Conservation (phyloP, 1,140 invertebrate species). For the Caenorhabditis remanei region DNA sequence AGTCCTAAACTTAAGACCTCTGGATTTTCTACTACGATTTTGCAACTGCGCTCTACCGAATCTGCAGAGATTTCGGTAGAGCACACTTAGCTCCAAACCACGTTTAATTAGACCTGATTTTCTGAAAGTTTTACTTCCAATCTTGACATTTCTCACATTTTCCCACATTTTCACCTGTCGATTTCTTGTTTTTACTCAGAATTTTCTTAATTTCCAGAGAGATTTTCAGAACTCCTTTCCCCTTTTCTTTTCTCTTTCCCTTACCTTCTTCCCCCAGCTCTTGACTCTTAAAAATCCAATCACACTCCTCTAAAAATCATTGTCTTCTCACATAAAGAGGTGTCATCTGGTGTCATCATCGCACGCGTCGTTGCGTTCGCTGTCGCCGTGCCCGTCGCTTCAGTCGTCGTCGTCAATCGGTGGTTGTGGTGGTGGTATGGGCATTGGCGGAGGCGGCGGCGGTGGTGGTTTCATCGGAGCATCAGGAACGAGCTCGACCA, state of each 20-base stretch:
- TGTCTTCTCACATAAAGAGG: constrained; percentile 11
- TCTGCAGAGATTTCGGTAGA: too few relatives aligned
- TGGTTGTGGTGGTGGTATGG: constrained; percentile 50
- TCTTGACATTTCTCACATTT: neutral
- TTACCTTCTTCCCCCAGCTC: too few relatives aligned
- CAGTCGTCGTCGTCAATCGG: constrained; percentile 49
- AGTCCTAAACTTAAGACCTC: too few relatives aligned
- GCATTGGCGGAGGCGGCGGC: neutral
- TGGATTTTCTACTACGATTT: too few relatives aligned
- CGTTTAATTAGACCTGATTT: too few relatives aligned
- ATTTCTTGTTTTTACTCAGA: neutral
- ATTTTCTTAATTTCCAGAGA: too few relatives aligned
- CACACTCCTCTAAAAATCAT: neutral
- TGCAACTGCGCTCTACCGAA: too few relatives aligned
- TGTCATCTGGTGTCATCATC: constrained; percentile 31
- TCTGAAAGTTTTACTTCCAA: too few relatives aligned
- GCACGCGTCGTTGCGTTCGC: constrained; percentile 27
- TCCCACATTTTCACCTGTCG: neutral
- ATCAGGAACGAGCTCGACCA: neutral
- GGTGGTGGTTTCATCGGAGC: neutral
- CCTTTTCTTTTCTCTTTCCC: too few relatives aligned
- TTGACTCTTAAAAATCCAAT: too few relatives aligned
- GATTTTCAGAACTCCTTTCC: neutral
- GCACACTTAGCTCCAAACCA: too few relatives aligned
- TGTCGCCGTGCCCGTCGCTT: constrained; percentile 47